phyloP scores from a whole-genome alignment of 2,797 vertebrate genomes.

The Hydrolagus colliei region DNA sequence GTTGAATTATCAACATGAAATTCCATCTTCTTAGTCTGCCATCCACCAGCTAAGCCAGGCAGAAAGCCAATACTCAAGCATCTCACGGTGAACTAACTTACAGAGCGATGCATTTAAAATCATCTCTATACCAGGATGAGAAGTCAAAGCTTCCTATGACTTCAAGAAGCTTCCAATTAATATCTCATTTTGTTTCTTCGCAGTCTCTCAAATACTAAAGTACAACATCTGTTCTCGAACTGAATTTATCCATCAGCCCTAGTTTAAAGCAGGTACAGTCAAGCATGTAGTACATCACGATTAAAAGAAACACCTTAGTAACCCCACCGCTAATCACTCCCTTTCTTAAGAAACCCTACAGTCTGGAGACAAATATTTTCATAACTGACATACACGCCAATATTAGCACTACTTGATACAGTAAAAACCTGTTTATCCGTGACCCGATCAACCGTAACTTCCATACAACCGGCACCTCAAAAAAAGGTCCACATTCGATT shows the following conservation, averaged over 20 bases:
- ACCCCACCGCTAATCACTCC: not conserved
- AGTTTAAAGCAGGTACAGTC: conserved; percentile 33
- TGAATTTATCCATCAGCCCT: conserved; percentile 34
- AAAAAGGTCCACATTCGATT: too few relatives aligned
- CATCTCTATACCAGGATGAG: conserved; percentile 20
- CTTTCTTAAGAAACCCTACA: not conserved
- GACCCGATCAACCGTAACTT: too few relatives aligned
- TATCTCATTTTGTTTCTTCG: conserved; percentile 35
- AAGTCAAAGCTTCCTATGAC: conserved; percentile 26
- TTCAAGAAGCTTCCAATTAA: conserved; percentile 37
- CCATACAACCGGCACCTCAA: too few relatives aligned
- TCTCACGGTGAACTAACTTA: conserved; percentile 41
- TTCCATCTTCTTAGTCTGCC: conserved; percentile 33
- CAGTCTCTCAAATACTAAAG: conserved; percentile 35
- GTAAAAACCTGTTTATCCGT: too few relatives aligned
- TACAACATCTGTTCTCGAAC: conserved; percentile 38
- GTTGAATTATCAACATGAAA: conserved; percentile 21
- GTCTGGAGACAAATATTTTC: not conserved
- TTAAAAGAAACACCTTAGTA: conserved; percentile 36
- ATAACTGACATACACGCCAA: not conserved
- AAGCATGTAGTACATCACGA: conserved; percentile 34
- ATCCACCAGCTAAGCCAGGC: conserved; percentile 33
- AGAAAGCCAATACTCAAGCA: conserved; percentile 44
- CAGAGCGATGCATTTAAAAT: conserved; percentile 36
- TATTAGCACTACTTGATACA: too few relatives aligned